Evolutionary conservation across 2,797 vertebrate species (phyloP).

Genomic region (Xenops minutus): DNA sequence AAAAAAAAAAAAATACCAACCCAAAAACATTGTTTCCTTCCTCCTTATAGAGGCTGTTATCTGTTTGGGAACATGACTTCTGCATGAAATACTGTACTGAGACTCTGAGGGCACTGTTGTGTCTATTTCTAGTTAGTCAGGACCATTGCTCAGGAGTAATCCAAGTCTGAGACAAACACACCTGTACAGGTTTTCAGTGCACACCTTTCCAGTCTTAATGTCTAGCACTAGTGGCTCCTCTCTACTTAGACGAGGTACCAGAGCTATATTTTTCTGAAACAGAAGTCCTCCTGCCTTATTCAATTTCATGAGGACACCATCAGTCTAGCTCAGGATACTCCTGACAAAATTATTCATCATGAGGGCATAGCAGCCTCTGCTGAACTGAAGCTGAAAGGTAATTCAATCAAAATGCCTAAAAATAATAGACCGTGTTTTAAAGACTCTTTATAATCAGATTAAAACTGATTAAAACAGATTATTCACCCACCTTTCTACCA

Average conservation of each 20-base stretch:
- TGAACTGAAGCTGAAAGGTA: neutral
- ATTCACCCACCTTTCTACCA: neutral
- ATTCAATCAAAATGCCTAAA: neutral
- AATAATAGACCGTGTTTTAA: neutral
- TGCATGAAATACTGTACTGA: neutral
- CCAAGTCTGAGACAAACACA: neutral
- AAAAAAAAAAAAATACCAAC: no score
- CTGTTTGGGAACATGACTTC: neutral
- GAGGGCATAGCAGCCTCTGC: neutral
- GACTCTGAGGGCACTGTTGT: neutral
- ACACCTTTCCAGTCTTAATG: neutral
- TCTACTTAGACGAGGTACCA: neutral
- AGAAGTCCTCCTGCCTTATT: neutral
- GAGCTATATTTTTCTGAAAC: neutral
- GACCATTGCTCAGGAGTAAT: neutral
- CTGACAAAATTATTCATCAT: neutral
- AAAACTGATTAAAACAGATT: neutral
- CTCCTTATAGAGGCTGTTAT: neutral
- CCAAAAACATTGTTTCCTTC: neutral
- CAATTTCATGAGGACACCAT: neutral
- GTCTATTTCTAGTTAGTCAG: neutral
- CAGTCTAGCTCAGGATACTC: neutral
- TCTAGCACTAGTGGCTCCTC: neutral
- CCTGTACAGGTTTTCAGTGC: fast-evolving
- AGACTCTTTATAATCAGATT: neutral